Base-by-base conservation (phyloP, 2,797 vertebrate species). In the Thamnophis elegans region DNA sequence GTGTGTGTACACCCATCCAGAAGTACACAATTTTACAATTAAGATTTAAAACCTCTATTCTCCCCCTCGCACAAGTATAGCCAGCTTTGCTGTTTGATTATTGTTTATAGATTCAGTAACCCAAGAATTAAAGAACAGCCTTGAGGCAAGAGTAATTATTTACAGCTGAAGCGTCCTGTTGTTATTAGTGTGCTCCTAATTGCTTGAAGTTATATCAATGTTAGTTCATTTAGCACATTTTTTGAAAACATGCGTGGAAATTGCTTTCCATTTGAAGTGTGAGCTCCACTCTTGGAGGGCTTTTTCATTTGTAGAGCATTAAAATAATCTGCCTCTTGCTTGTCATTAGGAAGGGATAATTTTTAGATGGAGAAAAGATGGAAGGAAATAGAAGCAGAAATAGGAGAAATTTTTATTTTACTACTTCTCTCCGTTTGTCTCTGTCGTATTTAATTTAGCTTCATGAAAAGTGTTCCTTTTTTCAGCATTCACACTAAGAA, bases 131-230 rank as follows among this genome's bases (percentile, higher is more conserved):
- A 99, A 99, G 98, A 98, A 98, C 98, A 97, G 99, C 99, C 99
- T 97, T 98, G 98, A 98, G 99, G 99, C 99, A 98, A 93, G 98
- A 96, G 96, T 99, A 99, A 99, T 99, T 99, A 99, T 99, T 99
- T 99, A 99, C 99, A 99, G 99, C 99, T 99, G 99, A 99, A 99
- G 99, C 99, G 98, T 99, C 99, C 98, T 99, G 99, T 99, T 98
- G 98, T 99, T 99, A 99, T 99, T 99, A 99, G 99, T 98, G 95
- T 98, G 98, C 98, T 98, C 98, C 98, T 99, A 99, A 99, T 99
- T 99, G 98, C 98, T 99, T 99, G 98, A 99, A 99, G 98, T 99
- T 99, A 99, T 99, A 99, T 99, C 98, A 99, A 98, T 99, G 98
- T 99, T 99, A 98, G 98, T 98, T 99, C 98, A 99, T 99, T 99